These are phyloP conservation scores for Mustela erminea DNA, from an alignment of 2,797 vertebrate genomes.

Conservation along the genomic window DNA sequence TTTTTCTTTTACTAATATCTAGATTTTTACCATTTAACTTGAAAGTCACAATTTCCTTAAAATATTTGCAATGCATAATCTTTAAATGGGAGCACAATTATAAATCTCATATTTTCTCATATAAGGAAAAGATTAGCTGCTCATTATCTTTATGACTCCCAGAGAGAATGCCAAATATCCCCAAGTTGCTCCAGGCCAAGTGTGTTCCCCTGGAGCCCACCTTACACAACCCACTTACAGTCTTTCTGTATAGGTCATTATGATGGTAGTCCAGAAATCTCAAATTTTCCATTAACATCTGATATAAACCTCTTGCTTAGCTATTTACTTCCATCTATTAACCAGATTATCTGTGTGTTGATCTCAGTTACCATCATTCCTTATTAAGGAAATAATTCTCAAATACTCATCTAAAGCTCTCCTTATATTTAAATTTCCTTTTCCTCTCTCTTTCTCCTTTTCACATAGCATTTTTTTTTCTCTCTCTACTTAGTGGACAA, in stretches of 20 bases:
- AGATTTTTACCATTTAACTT: slow-evolving; percentile 9
- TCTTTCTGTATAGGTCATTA: not conserved
- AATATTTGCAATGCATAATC: not conserved
- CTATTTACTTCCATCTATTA: not conserved
- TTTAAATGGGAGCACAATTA: not conserved
- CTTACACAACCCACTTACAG: not conserved
- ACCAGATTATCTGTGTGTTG: not conserved
- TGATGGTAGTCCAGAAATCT: not conserved
- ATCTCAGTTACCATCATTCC: not conserved
- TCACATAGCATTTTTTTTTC: not conserved
- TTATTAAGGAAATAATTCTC: not conserved
- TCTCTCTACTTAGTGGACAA: not conserved
- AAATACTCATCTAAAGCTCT: not conserved
- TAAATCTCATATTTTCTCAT: not conserved
- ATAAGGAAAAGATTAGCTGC: not conserved
- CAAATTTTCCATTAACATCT: not conserved
- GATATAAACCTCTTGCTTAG: not conserved
- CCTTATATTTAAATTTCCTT: not conserved
- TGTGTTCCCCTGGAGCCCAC: not conserved
- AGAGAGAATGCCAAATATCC: not conserved
- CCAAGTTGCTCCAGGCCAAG: not conserved
- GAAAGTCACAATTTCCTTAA: not conserved
- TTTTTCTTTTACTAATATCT: not conserved
- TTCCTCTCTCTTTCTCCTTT: not conserved
- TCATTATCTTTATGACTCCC: not conserved